Conservation (phyloP, 2,797 vertebrate species). For the Sebastes hubbsi region DNA sequence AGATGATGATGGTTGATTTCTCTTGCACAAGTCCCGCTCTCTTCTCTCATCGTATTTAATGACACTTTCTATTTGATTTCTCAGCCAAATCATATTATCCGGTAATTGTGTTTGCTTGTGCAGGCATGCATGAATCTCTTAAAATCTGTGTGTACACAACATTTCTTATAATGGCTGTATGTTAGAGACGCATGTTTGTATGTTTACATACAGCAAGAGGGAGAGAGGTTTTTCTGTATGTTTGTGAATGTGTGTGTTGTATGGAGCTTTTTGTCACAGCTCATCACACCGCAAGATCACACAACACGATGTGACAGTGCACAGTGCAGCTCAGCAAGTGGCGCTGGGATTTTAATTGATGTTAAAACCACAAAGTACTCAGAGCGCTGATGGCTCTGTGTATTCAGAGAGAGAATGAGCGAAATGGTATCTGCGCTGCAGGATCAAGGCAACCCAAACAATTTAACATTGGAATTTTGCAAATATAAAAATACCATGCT, state of each 20-base stretch:
- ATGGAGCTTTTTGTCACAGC: slow-evolving; percentile 63
- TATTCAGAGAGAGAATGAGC: slow-evolving; percentile 4
- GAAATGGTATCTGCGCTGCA: background rate
- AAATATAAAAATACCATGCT: background rate
- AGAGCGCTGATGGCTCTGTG: slow-evolving; percentile 22
- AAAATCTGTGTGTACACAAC: slow-evolving; percentile 14
- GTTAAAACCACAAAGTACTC: slow-evolving; percentile 68
- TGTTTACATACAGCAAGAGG: slow-evolving; percentile 7
- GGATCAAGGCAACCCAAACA: background rate
- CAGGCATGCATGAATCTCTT: slow-evolving; percentile 40
- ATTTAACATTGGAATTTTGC: background rate
- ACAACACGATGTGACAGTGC: slow-evolving; percentile 69
- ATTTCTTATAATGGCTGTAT: slow-evolving; percentile 15
- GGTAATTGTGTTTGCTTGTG: slow-evolving; percentile 57
- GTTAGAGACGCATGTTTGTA: slow-evolving; percentile 5
- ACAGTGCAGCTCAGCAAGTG: slow-evolving; percentile 71
- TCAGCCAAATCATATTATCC: slow-evolving; percentile 51
- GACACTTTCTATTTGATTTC: slow-evolving; percentile 46
- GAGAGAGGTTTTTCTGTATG: background rate
- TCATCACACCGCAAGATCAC: slow-evolving; percentile 61
- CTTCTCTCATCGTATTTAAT: slow-evolving; percentile 31
- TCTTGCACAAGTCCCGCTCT: slow-evolving; percentile 49
- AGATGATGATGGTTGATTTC: slow-evolving; percentile 66
- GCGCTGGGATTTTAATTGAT: slow-evolving; percentile 72
- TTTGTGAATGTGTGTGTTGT: slow-evolving; percentile 8